phyloP scores from a whole-genome alignment of 1,140 invertebrate species.

The Metopolophium dirhodum region DNA sequence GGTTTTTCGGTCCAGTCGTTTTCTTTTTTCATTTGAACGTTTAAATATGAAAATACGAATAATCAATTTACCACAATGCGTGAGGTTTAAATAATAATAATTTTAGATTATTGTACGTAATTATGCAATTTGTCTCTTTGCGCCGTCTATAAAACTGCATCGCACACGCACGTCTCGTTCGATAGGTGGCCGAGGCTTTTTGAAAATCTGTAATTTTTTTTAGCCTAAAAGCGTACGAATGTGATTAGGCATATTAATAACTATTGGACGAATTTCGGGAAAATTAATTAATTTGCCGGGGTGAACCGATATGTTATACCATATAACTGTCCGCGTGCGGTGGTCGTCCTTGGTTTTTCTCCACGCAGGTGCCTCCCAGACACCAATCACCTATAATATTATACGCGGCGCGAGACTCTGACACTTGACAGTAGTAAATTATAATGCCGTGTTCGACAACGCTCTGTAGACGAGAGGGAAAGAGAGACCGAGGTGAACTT shows the following conservation, averaged over 20 bases:
- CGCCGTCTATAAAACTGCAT: no score
- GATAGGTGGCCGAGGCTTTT: rapidly evolving
- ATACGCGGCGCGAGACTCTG: background rate
- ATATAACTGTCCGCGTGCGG: background rate
- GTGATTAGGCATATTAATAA: no score
- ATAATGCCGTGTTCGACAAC: slow-evolving; percentile 32
- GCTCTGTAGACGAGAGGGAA: no score
- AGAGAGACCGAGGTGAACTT: background rate
- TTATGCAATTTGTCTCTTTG: no score
- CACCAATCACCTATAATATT: background rate
- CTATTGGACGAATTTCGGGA: background rate
- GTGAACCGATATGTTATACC: background rate
- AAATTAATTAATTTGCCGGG: no score
- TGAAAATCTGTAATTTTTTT: background rate
- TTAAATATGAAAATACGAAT: background rate
- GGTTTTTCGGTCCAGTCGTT: background rate
- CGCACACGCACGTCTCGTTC: background rate
- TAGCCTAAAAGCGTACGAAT: background rate
- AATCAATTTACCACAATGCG: background rate
- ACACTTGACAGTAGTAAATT: slow-evolving; percentile 29
- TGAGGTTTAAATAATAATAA: no score
- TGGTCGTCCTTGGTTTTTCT: background rate
- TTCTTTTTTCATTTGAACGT: background rate
- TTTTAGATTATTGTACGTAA: no score
- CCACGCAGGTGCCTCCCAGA: background rate